Conservation (phyloP, 2,113 vertebrate genomes). For the Saguinus midas region DNA sequence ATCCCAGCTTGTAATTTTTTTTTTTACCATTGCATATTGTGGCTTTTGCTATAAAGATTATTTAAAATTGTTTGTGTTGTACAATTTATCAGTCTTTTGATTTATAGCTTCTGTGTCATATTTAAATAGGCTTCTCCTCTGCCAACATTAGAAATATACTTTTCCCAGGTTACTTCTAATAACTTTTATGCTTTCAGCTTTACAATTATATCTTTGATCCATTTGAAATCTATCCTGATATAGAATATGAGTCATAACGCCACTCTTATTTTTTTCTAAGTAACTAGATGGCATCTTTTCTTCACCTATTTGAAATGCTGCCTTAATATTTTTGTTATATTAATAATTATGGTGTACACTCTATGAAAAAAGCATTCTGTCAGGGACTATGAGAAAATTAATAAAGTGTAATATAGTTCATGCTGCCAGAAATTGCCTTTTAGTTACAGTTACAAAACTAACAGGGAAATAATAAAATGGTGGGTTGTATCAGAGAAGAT, state of each 20-base stretch:
- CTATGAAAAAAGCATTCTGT: conserved; percentile 24
- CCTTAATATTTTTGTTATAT: conserved; percentile 47
- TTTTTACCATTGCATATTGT: conserved; percentile 57
- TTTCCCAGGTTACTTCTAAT: conserved; percentile 53
- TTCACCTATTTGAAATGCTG: conserved; percentile 35
- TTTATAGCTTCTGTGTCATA: conserved; percentile 46
- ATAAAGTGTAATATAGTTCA: conserved; percentile 9
- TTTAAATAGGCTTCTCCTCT: conserved; percentile 42
- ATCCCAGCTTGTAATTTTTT: conserved; percentile 65
- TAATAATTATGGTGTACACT: conserved; percentile 41
- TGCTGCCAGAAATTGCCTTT: conserved; percentile 27
- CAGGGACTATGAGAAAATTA: conserved; percentile 31
- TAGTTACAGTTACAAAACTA: conserved; percentile 26
- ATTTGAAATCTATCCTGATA: conserved; percentile 59
- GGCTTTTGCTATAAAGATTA: conserved; percentile 40
- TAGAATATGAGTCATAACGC: conserved; percentile 27
- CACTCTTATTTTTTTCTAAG: conserved; percentile 53
- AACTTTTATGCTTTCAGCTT: conserved; percentile 54
- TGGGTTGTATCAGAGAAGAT: not conserved
- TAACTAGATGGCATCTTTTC: conserved; percentile 41
- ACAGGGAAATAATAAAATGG: not conserved
- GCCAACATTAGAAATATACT: conserved; percentile 57
- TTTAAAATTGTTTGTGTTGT: conserved; percentile 53
- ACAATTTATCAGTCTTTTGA: conserved; percentile 61
- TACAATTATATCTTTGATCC: conserved; percentile 66